Percentiles rank a stretch among this genome's conserved stretches.
Conservation (phyloP, 2,797 vertebrate species). For the Falco biarmicus region DNA sequence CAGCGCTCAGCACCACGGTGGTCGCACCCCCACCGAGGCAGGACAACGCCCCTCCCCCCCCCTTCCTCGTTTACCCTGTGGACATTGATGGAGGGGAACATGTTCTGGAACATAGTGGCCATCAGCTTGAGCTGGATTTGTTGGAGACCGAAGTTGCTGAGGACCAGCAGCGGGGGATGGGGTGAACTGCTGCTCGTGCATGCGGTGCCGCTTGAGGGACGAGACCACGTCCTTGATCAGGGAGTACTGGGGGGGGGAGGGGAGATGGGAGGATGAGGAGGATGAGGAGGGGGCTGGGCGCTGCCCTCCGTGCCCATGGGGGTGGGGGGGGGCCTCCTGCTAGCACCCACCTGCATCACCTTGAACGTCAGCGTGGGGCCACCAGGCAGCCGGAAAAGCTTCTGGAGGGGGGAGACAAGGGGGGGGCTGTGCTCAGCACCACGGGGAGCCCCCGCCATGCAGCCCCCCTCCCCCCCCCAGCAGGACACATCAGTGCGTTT, state of each 20-base stretch:
- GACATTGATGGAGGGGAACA: slow-evolving; percentile 94
- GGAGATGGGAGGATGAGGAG: background rate
- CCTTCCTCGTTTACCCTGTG: slow-evolving; percentile 80
- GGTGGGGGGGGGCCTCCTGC: fast-evolving
- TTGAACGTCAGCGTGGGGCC: slow-evolving; percentile 90
- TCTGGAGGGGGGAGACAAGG: slow-evolving; percentile 70
- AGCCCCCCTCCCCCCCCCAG: too few relatives aligned
- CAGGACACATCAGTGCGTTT: slow-evolving; percentile 71
- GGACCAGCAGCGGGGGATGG: slow-evolving; percentile 88
- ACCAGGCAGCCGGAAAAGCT: slow-evolving; percentile 89
- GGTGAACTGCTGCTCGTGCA: slow-evolving; percentile 93
- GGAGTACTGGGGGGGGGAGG: slow-evolving; percentile 78
- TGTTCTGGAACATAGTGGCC: slow-evolving; percentile 94
- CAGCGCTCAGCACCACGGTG: too few relatives aligned
- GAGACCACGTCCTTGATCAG: slow-evolving; percentile 91
- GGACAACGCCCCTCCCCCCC: too few relatives aligned
- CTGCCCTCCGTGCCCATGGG: fast-evolving
- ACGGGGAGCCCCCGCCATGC: too few relatives aligned
- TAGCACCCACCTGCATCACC: slow-evolving; percentile 81
- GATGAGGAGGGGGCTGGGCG: background rate
- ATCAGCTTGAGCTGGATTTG: slow-evolving; percentile 94
- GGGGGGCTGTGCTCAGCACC: too few relatives aligned
- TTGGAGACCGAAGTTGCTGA: slow-evolving; percentile 89
- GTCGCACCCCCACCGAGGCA: too few relatives aligned
- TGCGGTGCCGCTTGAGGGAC: slow-evolving; percentile 89